These are phyloP conservation scores for Halocynthia aurantium DNA, from an alignment of 23 tunicate genomes.

Conservation along the genomic window DNA sequence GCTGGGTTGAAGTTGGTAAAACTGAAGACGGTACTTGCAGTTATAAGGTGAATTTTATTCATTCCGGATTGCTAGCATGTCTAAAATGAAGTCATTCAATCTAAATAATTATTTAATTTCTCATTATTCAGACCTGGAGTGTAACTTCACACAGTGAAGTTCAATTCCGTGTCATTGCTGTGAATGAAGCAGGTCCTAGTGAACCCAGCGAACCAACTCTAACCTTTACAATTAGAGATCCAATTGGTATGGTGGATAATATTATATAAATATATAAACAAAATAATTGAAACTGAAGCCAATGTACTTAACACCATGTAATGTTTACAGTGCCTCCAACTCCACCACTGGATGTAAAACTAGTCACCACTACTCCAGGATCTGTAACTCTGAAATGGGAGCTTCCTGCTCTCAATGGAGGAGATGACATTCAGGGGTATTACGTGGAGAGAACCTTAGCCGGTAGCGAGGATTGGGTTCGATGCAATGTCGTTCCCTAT, in stretches of 20 bases:
- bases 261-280: neutral
- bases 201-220: constrained; percentile 25
- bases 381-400: constrained; percentile 28
- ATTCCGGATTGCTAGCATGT: neutral
- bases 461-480: constrained; percentile 19
- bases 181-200: constrained; percentile 37
- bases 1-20: constrained; percentile 8
- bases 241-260: constrained; percentile 9
- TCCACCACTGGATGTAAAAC: constrained; percentile 14
- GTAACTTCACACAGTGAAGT: constrained; percentile 4
- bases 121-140: constrained; percentile 1
- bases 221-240: constrained; percentile 14
- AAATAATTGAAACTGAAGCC: too few relatives aligned
- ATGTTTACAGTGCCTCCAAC: constrained; percentile 21
- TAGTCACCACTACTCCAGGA: constrained; percentile 5
- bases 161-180: constrained; percentile 25
- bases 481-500: constrained; percentile 24
- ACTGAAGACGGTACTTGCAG: constrained; percentile 7
- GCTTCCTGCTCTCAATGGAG: constrained; percentile 19
- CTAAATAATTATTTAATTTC: neutral
- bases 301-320: too few relatives aligned
- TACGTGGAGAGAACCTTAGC: constrained; percentile 27
- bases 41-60: constrained; percentile 10
- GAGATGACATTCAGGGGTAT: constrained; percentile 31
- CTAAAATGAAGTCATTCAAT: neutral